Evolutionary conservation across 2,113 vertebrate genomes (phyloP), one percentile per base, ranked within the genome.

Genomic region (Cynopterus brachyotis): DNA sequence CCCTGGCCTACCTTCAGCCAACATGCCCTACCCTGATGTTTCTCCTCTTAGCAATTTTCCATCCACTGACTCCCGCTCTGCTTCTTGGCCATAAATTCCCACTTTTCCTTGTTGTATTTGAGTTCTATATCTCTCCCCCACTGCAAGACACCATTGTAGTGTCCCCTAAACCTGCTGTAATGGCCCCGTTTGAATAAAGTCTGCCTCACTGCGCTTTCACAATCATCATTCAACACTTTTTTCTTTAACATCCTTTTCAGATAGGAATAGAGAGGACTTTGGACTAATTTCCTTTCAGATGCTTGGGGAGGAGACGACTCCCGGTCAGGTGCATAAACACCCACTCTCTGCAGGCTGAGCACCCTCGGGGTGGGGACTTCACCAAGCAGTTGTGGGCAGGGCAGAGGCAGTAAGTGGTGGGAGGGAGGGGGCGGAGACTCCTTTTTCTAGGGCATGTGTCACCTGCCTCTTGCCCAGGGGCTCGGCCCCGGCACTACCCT

Each of bases 371-470:
- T 69, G 87, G 83, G 88, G 85, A 85, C 85, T 20, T 60, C 5
- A 2, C 59, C 64, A 5, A 78, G 26, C 4, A 16, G 79, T 79
- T 72, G 79, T 84, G 97, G 98, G 81, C 91, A 90, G 82, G 97
- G 96, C 17, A 2, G 72, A 1, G 97, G 96, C 28, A 1, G 67
- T 3, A 96, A 96, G 96, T 35, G 96, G 97, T 22, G 94, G 94
- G 40, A 42, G 40, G 75, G 94, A 97, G 37, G 94, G 89, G 90
- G 98, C 40, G 82, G 97, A 94, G 97, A 89, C 97, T 94, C 85
- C 92, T 42, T 94, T 98, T 91, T 96, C 97, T 87, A 88, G 97
- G 62, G 94, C 97, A 79, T 94, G 92, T 87, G 96, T 98, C 92
- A 87, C 76, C 82, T 75, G 89, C 95, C 59, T 98, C 94, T 62